Evolutionary conservation across 1,140 invertebrate species (phyloP).

Genomic region (Tetramorium parvispinum): DNA sequence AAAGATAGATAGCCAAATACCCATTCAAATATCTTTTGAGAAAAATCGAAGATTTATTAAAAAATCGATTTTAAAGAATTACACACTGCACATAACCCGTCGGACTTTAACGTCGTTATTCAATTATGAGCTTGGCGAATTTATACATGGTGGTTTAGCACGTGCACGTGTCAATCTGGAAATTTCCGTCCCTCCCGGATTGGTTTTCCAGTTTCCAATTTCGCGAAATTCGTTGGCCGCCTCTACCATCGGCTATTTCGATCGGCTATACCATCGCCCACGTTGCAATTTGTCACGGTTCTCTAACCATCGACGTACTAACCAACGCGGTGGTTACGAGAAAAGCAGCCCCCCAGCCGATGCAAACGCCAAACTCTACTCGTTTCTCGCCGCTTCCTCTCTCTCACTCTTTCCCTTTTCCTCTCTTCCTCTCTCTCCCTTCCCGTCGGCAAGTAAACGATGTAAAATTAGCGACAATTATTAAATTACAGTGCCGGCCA

Average conservation of each 20-base stretch:
- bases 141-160: slow-evolving; percentile 45
- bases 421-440: background rate
- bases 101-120: slow-evolving; percentile 51
- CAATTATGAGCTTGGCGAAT: slow-evolving; percentile 50
- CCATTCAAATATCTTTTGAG: background rate
- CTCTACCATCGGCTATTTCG: slow-evolving; percentile 39
- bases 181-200: slow-evolving; percentile 50
- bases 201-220: slow-evolving; percentile 63
- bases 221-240: slow-evolving; percentile 47
- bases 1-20: background rate
- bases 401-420: background rate
- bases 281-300: slow-evolving; percentile 69
- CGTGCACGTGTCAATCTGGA: slow-evolving; percentile 62
- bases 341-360: slow-evolving; percentile 24
- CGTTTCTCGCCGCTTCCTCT: background rate
- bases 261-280: slow-evolving; percentile 31
- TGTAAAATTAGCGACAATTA: slow-evolving; percentile 69
- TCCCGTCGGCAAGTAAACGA: slow-evolving; percentile 62
- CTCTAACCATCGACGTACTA: slow-evolving; percentile 65
- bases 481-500: slow-evolving; percentile 69
- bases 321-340: slow-evolving; percentile 42
- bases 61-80: slow-evolving; percentile 36
- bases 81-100: background rate
- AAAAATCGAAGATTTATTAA: background rate
- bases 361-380: slow-evolving; percentile 13